phyloP scores from a whole-genome alignment of 2,797 vertebrate genomes.

The Sebastolobus altivelis region DNA sequence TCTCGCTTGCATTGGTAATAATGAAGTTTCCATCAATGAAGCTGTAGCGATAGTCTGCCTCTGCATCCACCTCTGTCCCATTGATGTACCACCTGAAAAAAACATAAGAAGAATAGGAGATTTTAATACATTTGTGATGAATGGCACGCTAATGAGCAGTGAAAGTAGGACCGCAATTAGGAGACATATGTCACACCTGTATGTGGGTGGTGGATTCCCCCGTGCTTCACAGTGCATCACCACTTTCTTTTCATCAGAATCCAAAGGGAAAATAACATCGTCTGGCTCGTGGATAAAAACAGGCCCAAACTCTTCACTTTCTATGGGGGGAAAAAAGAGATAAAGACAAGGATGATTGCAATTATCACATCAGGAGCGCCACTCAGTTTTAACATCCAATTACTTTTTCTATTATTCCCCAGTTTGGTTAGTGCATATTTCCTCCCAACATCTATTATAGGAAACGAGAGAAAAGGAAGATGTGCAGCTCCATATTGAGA shows the following conservation, averaged over 20 bases:
- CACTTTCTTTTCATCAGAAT: conserved; percentile 93
- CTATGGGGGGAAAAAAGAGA: conserved; percentile 75
- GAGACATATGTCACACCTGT: conserved; percentile 86
- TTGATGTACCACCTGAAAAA: conserved; percentile 92
- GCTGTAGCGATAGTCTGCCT: conserved; percentile 91
- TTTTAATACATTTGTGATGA: conserved; percentile 22
- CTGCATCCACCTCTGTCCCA: conserved; percentile 88
- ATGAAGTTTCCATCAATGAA: conserved; percentile 92
- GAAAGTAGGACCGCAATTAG: conserved; percentile 17
- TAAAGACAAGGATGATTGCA: conserved; percentile 27
- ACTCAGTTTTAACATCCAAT: conserved; percentile 35
- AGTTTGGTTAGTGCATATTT: conserved; percentile 26
- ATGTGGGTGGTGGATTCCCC: conserved; percentile 89
- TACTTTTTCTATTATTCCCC: conserved; percentile 34
- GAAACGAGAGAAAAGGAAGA: conserved; percentile 18
- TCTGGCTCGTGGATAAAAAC: conserved; percentile 94
- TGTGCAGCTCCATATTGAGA: conserved; percentile 10
- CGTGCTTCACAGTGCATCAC: conserved; percentile 92
- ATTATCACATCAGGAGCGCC: conserved; percentile 39
- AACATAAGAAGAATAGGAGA: conserved; percentile 53
- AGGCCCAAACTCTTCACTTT: conserved; percentile 92
- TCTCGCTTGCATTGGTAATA: conserved; percentile 90
- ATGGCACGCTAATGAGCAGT: conserved; percentile 32
- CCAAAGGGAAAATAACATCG: conserved; percentile 90
- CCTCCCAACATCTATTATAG: neutral